These are phyloP conservation scores for Kuschelorhynchus macadamiae DNA, from an alignment of 2,888 invertebrate genomes.

Conservation along the genomic window DNA sequence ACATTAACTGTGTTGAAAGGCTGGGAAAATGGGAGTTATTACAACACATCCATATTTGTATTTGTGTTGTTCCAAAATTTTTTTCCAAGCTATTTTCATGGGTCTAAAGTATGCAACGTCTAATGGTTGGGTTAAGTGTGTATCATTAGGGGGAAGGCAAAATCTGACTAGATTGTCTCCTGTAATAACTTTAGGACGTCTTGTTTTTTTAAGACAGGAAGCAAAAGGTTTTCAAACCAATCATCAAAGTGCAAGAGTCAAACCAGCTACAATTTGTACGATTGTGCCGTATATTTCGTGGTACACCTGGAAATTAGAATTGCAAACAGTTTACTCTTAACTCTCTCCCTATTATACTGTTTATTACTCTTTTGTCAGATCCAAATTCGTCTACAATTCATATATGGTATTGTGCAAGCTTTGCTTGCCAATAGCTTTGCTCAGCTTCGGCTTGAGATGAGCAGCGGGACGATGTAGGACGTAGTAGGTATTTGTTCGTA, in stretches of 20 bases:
- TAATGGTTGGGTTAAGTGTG: background rate
- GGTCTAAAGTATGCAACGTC: background rate
- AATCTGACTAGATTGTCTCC: background rate
- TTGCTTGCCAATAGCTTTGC: too few species aligned
- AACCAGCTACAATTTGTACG: background rate
- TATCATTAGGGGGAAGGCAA: background rate
- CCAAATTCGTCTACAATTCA: too few species aligned
- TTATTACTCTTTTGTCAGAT: too few species aligned
- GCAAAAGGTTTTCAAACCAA: background rate
- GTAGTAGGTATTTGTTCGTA: too few species aligned
- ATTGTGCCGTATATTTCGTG: background rate
- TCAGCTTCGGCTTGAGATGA: too few species aligned
- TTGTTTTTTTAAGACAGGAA: background rate
- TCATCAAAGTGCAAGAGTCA: background rate
- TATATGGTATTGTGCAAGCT: too few species aligned
- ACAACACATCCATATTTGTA: slow-evolving; percentile 3
- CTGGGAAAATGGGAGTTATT: background rate
- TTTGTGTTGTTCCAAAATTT: slow-evolving; percentile 3
- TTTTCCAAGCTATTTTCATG: background rate
- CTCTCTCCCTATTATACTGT: too few species aligned
- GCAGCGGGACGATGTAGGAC: too few species aligned
- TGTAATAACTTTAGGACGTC: slow-evolving; percentile 2
- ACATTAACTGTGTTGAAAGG: background rate
- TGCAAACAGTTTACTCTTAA: too few species aligned
- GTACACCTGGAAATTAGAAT: background rate